Evolutionary conservation across 2,113 vertebrate species (phyloP), one percentile per base, ranked within the genome.

Genomic region (Pterocles burchelli): DNA sequence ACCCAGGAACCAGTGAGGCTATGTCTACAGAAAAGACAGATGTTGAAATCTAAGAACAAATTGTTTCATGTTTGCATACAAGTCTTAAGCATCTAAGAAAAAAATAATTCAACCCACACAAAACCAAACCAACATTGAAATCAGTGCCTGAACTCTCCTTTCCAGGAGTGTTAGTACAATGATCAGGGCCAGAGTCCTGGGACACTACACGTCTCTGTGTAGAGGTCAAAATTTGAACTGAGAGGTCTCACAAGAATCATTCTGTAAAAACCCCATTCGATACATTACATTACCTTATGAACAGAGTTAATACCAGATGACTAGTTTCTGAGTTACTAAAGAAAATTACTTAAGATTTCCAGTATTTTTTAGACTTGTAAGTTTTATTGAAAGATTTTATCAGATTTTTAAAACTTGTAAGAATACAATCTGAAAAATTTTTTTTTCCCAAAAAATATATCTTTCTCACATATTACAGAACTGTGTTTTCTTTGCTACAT

Each of bases 131-230:
- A 70, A 3, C 11, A 9, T 57, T 85, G 17, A 58, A 67, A 54
- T 34, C 54, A 3, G 31, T 54, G 58, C n/a, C 58, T 52, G 80
- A 29, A 17, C 48, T 67, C 18, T 36, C 15, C 26, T 75, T 62
- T 31, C 51, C 1, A 0, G 58, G 11, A 36, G 7, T 17, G 7
- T 63, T 31, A 46, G 36, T 45, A 10, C 31, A 17, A 1, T 4
- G 48, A 17, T 38, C 41, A 15, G 1, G 46, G 55, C 34, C 31
- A 14, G 49, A 20, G 25, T 41, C 49, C 28, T 59, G 77, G 54
- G 33, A 36, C 45, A 11, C 11, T 5, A 8, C 85, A 19, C 8
- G 4, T 1, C 13, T 2, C 38, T 41, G 0, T 19, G 52, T 17
- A 19, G 31, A 46, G 58, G 49, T 80, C 77, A 41, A 48, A 68